Conservation (phyloP, 2,797 vertebrate species). For the Pseudotriccus pelzelni region DNA sequence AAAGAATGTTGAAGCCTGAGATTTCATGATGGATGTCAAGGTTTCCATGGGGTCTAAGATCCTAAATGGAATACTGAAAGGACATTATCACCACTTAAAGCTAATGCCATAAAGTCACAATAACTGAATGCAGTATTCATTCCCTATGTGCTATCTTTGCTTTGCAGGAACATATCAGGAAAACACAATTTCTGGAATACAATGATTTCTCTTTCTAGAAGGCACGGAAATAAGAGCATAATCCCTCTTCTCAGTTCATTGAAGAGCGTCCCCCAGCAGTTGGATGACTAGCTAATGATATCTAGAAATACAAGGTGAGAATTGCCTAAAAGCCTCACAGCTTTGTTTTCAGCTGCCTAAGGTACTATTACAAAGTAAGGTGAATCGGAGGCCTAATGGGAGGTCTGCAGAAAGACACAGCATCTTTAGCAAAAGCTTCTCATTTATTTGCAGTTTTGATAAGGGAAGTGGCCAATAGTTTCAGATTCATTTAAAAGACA, state of each 20-base stretch:
- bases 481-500: background rate
- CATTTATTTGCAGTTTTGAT: background rate
- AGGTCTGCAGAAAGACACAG: background rate
- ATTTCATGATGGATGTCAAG: background rate
- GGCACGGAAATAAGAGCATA: background rate
- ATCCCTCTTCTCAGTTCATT: background rate
- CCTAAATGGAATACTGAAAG: background rate
- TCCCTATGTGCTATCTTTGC: background rate
- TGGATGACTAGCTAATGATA: background rate
- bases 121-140: background rate
- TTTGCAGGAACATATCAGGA: background rate
- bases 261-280: background rate
- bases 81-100: background rate
- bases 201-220: background rate
- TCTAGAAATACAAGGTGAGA: background rate
- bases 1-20: background rate
- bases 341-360: background rate
- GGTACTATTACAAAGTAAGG: background rate
- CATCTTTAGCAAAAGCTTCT: background rate
- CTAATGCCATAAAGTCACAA: background rate
- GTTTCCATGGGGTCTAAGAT: background rate
- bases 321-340: background rate
- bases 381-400: background rate
- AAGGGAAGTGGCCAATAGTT: background rate
- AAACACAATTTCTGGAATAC: background rate